Conservation (phyloP, 1,140 invertebrate genomes). For the Scaptomyza hsui region DNA sequence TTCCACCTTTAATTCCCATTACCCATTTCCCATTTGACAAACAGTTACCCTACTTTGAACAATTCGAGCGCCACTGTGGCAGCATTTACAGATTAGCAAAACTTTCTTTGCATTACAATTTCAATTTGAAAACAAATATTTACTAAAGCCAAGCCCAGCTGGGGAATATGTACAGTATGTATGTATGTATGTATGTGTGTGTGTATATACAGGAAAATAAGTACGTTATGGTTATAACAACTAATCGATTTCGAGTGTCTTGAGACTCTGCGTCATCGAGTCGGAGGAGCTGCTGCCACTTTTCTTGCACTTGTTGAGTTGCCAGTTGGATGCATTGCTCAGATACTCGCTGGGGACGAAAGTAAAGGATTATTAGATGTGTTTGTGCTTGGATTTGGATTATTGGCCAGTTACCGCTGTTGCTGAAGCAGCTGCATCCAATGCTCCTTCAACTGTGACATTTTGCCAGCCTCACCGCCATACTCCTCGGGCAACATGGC, state of each 20-base stretch:
- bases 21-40: no score
- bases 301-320: slow-evolving; percentile 68
- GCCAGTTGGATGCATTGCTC: slow-evolving; percentile 66
- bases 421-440: slow-evolving; percentile 85
- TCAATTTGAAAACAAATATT: slow-evolving; percentile 14
- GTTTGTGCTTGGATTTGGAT: no score
- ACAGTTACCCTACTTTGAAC: no score
- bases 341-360: slow-evolving; percentile 53
- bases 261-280: slow-evolving; percentile 50
- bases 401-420: slow-evolving; percentile 55
- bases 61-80: background rate
- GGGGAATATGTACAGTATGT: slow-evolving; percentile 11
- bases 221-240: background rate
- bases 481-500: slow-evolving; percentile 88
- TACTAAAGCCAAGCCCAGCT: slow-evolving; percentile 57
- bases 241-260: slow-evolving; percentile 72
- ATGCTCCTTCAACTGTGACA: slow-evolving; percentile 86
- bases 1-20: background rate
- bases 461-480: slow-evolving; percentile 86
- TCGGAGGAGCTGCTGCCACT: background rate
- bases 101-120: slow-evolving; percentile 3
- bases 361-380: background rate
- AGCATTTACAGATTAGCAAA: background rate
- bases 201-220: slow-evolving; percentile 24
- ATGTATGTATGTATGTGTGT: background rate